These are phyloP conservation scores for silkworm (Bombyx mori) DNA, from an alignment of 1,140 invertebrate species.

Conservation along the genomic window ASM3026992v2 NC_085121.1:9903501-9904000, in stretches of 20 bases:
- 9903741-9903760: background rate
- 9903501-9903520: constrained; percentile 38
- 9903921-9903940: no score
- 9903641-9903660: constrained; percentile 61
- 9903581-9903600: constrained; percentile 45
- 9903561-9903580: constrained; percentile 57
- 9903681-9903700: constrained; percentile 22
- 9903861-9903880: no score
- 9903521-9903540: constrained; percentile 34
- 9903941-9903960: no score
- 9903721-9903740: constrained; percentile 62
- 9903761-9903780: background rate
- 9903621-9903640: constrained; percentile 24
- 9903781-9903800: background rate
- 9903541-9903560: constrained; percentile 12
- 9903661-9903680: constrained; percentile 54
- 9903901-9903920: no score
- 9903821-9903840: background rate
- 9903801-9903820: background rate
- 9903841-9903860: constrained; percentile 2
- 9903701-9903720: constrained; percentile 29
- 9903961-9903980: no score
- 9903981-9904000: background rate
- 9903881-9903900: no score
- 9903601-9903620: constrained; percentile 17